These are phyloP conservation scores for Gryllus bimaculatus DNA, from an alignment of 1,140 invertebrate species.

Conservation along the genomic window DNA sequence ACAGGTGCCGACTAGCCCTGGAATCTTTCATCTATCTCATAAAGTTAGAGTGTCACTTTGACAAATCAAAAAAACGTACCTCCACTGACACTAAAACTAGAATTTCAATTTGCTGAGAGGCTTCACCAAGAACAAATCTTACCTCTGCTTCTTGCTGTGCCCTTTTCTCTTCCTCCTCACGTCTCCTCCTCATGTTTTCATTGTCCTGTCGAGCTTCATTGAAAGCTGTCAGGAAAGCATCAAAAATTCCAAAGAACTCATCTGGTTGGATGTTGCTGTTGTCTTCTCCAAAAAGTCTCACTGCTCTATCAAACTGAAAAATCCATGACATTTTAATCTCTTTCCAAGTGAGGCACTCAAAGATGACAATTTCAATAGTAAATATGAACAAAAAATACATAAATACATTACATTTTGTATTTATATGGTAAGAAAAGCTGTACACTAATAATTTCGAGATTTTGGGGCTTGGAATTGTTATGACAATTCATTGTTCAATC, in stretches of 20 bases:
- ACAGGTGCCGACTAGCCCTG: too few species aligned
- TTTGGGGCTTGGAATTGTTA: too few species aligned
- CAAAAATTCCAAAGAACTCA: constrained; percentile 93
- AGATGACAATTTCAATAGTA: background rate
- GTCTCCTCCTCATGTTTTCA: constrained; percentile 67
- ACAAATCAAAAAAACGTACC: too few species aligned
- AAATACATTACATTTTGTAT: too few species aligned
- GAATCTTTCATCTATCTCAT: too few species aligned
- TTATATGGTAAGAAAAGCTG: too few species aligned
- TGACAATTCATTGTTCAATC: too few species aligned
- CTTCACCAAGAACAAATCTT: constrained; percentile 20
- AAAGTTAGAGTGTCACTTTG: too few species aligned
- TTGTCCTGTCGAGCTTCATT: constrained; percentile 82
- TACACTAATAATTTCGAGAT: too few species aligned
- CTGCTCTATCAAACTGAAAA: constrained; percentile 70
- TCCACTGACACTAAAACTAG: too few species aligned
- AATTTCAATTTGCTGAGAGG: too few species aligned
- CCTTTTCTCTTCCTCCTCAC: constrained; percentile 87
- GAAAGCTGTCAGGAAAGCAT: constrained; percentile 77
- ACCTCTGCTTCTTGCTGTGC: constrained; percentile 87
- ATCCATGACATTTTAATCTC: background rate
- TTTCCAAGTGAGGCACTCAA: background rate
- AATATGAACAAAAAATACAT: background rate
- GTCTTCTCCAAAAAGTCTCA: constrained; percentile 85
- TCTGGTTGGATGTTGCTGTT: constrained; percentile 78